Conservation (phyloP, 1,140 invertebrate genomes). For the Bombus ignitus region DNA sequence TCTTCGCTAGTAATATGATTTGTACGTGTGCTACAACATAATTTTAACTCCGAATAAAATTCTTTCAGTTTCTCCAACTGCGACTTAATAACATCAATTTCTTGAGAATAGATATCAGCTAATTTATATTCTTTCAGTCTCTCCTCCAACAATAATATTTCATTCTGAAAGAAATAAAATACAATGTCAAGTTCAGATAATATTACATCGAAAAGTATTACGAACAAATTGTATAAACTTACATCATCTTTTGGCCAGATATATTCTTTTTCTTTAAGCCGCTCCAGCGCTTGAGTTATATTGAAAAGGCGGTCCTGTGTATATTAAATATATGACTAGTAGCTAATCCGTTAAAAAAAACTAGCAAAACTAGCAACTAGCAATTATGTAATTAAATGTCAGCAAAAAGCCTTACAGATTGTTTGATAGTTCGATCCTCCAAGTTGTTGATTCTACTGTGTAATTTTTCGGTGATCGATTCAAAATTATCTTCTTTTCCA, state of each 20-base stretch:
- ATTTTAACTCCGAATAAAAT: slow-evolving; percentile 71
- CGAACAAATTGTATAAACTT: slow-evolving; percentile 39
- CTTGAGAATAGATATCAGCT: slow-evolving; percentile 51
- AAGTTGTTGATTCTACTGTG: slow-evolving; percentile 68
- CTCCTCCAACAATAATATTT: slow-evolving; percentile 67
- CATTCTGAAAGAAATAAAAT: slow-evolving; percentile 60
- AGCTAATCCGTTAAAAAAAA: neutral
- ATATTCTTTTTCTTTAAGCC: slow-evolving; percentile 48
- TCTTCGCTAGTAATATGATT: slow-evolving; percentile 57
- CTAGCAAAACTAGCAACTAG: neutral
- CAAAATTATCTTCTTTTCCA: neutral
- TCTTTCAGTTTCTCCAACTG: slow-evolving; percentile 72
- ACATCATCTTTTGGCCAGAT: slow-evolving; percentile 66
- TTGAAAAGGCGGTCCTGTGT: slow-evolving; percentile 66
- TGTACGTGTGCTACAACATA: slow-evolving; percentile 70
- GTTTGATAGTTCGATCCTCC: slow-evolving; percentile 61
- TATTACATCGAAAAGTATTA: neutral
- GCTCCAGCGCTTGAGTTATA: slow-evolving; percentile 59
- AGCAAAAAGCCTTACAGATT: slow-evolving; percentile 66
- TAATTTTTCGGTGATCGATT: slow-evolving; percentile 20
- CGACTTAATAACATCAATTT: slow-evolving; percentile 70
- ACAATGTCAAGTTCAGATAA: neutral
- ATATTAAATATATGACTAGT: slow-evolving; percentile 18
- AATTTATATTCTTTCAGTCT: slow-evolving; percentile 55
- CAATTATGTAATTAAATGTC: neutral